phyloP scores from a whole-genome alignment of 2,113 vertebrate species.

The Marmota monax region DNA sequence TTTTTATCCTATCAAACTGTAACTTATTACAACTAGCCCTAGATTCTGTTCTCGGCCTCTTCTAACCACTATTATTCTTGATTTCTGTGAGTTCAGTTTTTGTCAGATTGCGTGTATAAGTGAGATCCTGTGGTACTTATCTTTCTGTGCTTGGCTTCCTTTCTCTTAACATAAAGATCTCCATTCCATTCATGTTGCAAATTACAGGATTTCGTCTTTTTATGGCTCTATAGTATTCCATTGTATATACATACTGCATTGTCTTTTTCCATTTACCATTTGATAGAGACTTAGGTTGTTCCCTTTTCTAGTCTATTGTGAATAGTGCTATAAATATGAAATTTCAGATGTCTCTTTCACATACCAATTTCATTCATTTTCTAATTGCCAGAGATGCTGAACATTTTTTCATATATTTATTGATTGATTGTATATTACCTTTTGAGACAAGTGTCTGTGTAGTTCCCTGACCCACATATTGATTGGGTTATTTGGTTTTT shows the following conservation, averaged over 20 bases:
- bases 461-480: too few species aligned
- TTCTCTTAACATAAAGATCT: neutral
- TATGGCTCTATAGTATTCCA: neutral
- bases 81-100: too few species aligned
- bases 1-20: neutral
- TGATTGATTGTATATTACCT: too few species aligned
- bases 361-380: neutral
- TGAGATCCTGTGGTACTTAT: neutral
- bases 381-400: too few species aligned
- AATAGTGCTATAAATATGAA: neutral
- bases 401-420: too few species aligned
- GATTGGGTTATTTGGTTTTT: too few species aligned
- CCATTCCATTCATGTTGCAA: neutral
- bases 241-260: too few species aligned
- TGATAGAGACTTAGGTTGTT: neutral
- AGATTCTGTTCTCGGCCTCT: neutral
- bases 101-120: neutral
- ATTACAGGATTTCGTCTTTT: neutral
- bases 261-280: neutral
- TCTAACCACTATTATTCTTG: too few species aligned
- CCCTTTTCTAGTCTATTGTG: neutral
- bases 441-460: too few species aligned
- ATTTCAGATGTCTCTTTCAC: neutral
- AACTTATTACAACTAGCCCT: too few species aligned
- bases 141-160: too few species aligned